Evolutionary conservation across 2,113 vertebrate genomes (phyloP), one percentile per base, ranked within the genome.

Genomic region (Pelvicachromis taeniatus): DNA sequence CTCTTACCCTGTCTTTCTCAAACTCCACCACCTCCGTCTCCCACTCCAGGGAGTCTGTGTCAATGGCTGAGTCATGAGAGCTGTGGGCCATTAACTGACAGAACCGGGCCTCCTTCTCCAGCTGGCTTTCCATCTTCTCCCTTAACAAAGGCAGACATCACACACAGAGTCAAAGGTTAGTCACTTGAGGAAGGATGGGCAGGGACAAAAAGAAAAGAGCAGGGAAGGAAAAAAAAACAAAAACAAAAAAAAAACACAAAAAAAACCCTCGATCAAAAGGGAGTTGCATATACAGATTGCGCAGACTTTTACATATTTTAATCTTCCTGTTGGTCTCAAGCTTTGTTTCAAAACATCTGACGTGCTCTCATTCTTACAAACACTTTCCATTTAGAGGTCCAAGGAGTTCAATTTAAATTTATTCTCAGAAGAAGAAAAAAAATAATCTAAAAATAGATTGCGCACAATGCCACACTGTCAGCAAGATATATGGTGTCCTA

Each of bases 21-120:
- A 99, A 99, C 93, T 99, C 98, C 42, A 99, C 98, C 75, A 99
- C 97, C 96, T 99, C 98, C 0, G 98, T 99, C 94, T 99, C 98
- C 98, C 98, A 99, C 93, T 99, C 98, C 92, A 99, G 95, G 84
- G 98, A 99, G 93, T 99, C 98, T 0, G 98, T 99, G 93, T 99
- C 98, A 42, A 99, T 99, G 87, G 98, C 98, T 0, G 98, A 99
- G 94, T 99, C 98, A 3, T 99, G 98, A 48, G 98, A 99, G 94
- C 97, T 99, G 91, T 99, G 98, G 79, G 98, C 98, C 97, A 99
- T 97, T 85, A 99, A 89, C 4, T 98, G 98, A 86, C 97, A 98
- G 94, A 98, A 99, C 3, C 97, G 96, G 63, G 98, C 97, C 91
- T 99, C 98, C 90, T 98, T 99, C 86, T 98, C 98, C 94, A 99